Evolutionary conservation across 2,797 vertebrate species (phyloP).

Genomic region (Cirrhinus molitorella): DNA sequence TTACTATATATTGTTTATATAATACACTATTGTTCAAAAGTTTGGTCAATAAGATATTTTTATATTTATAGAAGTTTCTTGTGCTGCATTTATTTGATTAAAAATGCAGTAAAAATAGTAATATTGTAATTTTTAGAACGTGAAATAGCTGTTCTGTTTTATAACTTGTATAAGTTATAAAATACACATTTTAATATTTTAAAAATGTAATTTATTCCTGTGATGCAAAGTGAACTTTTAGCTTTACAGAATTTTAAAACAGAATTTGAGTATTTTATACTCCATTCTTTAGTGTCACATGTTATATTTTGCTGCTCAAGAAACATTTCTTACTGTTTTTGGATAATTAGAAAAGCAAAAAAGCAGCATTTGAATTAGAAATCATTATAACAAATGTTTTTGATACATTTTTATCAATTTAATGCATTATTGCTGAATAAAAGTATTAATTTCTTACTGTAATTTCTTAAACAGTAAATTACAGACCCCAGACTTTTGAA

Average conservation of each 20-base stretch:
- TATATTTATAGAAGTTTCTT: neutral
- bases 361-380: neutral
- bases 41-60: neutral
- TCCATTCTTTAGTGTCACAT: neutral
- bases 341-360: too few species aligned
- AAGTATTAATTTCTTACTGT: neutral
- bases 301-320: neutral
- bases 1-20: neutral
- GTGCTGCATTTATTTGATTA: neutral
- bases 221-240: neutral
- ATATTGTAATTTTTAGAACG: neutral
- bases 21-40: neutral
- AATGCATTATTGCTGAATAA: neutral
- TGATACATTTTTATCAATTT: neutral
- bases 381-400: neutral
- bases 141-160: neutral
- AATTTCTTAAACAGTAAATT: neutral
- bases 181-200: neutral
- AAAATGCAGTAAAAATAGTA: neutral
- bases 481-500: neutral
- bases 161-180: neutral
- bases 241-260: too few species aligned
- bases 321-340: too few species aligned
- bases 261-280: too few species aligned
- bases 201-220: neutral